Percentiles rank a stretch among this genome's conserved stretches.
Conservation (phyloP, 2,888 invertebrate genomes). For the Cancer borealis region DNA sequence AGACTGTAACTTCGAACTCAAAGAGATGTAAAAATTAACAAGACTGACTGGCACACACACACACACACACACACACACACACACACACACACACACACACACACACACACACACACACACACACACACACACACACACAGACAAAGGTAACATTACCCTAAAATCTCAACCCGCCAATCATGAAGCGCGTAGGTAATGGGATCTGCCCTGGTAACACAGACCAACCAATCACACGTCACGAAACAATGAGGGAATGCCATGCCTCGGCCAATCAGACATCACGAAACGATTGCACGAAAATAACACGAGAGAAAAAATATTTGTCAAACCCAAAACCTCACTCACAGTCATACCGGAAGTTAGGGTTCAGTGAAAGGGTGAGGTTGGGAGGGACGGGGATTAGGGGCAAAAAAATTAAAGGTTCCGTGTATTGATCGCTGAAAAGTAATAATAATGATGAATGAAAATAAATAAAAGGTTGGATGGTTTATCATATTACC, state of each 20-base stretch:
- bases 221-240: conserved; percentile 52
- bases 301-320: background rate
- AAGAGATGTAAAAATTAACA: no score
- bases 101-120: background rate
- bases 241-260: conserved; percentile 46
- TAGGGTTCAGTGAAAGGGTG: background rate
- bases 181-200: background rate
- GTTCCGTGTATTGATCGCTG: background rate
- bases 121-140: background rate
- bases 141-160: background rate
- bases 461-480: background rate
- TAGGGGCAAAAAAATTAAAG: background rate
- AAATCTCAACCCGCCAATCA: conserved; percentile 39
- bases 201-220: background rate
- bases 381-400: no score
- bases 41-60: background rate
- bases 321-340: background rate
- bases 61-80: background rate
- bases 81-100: background rate
- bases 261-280: conserved; percentile 45
- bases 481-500: conserved; percentile 31
- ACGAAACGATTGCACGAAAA: conserved; percentile 21
- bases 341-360: background rate
- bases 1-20: no score
- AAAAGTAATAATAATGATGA: background rate